These are phyloP conservation scores for Branchinecta lynchi DNA, from an alignment of 1,140 invertebrate species.

Conservation along the genomic window DNA sequence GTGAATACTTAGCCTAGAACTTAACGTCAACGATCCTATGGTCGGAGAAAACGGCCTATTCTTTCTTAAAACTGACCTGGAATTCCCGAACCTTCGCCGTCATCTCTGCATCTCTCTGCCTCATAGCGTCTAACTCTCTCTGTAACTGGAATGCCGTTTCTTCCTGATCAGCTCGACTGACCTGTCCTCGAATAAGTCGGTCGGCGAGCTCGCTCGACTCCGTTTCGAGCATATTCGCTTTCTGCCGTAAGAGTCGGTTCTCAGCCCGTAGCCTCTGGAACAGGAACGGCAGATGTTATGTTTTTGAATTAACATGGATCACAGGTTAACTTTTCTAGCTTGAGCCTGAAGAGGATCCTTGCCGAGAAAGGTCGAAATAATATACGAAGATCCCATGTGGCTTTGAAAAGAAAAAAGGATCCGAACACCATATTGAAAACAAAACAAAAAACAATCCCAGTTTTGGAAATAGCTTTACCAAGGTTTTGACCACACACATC, in stretches of 20 bases:
- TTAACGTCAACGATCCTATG: no score
- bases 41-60: no score
- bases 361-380: no score
- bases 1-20: no score
- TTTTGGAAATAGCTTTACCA: no score
- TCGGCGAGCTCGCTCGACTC: slow-evolving; percentile 78
- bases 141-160: slow-evolving; percentile 57
- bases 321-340: not conserved
- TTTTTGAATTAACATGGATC: no score
- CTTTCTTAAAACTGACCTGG: slow-evolving; percentile 31
- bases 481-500: no score
- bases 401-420: no score
- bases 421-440: no score
- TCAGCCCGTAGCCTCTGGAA: slow-evolving; percentile 79
- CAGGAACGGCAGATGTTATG: not conserved
- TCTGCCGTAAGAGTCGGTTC: slow-evolving; percentile 78
- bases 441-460: no score
- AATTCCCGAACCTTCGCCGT: slow-evolving; percentile 47
- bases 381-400: not conserved
- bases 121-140: slow-evolving; percentile 51
- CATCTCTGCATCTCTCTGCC: slow-evolving; percentile 59
- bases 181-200: slow-evolving; percentile 84
- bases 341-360: no score
- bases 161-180: slow-evolving; percentile 80
- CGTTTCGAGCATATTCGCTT: slow-evolving; percentile 84